These are phyloP conservation scores for Anoura caudifer DNA, from an alignment of 2,113 vertebrate species.

Conservation along the genomic window DNA sequence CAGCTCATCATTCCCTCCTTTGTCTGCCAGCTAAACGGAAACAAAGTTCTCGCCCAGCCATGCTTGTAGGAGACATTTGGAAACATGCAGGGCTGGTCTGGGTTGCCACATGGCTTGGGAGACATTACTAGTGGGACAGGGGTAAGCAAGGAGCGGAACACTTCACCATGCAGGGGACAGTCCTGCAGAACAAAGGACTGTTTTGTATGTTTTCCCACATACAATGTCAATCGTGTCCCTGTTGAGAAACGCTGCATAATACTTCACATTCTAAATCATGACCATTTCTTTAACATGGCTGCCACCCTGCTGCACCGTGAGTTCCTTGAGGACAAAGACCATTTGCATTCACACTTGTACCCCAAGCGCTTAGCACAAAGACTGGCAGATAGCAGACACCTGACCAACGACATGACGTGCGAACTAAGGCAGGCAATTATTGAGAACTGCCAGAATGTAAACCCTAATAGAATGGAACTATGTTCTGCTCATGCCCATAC, in stretches of 20 bases:
- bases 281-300: not conserved
- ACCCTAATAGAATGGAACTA: not conserved
- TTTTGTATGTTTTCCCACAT: not conserved
- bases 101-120: not conserved
- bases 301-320: not conserved
- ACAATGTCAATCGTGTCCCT: not conserved
- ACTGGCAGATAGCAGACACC: not conserved
- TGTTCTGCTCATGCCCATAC: not conserved
- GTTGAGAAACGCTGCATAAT: not conserved
- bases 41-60: not conserved
- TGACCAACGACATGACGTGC: not conserved
- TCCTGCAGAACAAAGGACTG: slow-evolving; percentile 2
- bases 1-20: not conserved
- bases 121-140: accelerated
- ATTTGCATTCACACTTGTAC: not conserved
- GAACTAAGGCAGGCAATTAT: not conserved
- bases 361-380: not conserved
- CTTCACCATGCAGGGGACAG: not conserved
- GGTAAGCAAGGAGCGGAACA: not conserved
- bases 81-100: not conserved
- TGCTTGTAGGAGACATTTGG: not conserved
- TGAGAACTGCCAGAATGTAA: not conserved
- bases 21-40: not conserved
- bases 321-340: not conserved
- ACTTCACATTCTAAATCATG: not conserved